Base-by-base conservation (phyloP, 2,888 invertebrate species). In the Notodonta ziczac region DNA sequence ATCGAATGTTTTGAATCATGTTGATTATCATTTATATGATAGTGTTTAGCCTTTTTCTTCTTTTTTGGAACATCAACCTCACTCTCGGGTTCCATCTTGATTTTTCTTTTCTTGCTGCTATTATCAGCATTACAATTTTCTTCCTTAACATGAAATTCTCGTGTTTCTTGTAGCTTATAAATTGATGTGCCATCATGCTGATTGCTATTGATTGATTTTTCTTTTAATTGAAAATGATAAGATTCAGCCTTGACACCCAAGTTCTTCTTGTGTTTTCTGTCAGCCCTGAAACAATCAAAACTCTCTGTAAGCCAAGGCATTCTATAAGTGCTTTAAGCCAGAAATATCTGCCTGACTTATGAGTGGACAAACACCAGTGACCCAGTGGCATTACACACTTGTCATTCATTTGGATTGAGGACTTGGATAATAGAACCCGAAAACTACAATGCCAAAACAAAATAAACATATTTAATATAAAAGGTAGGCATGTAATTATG, bases 71-170 rank as follows among this genome's bases (percentile, higher is more conserved):
- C 9, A 32, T 86, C 85, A 55, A 71, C 54, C 56, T 87, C 87
- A 78, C 83, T 87, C 40, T 83, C 81, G 40, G 79, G 77, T 70
- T 88, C 87, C 16, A 66, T 44, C 72, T 86, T 85, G 35, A 85
- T 59, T 2, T 44, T 74, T 39, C 71, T 64, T 59, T 77, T 80
- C 57, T 70, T 76, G 54, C 66, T 66, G 7, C 65, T 70, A 61
- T 67, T 62, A 8, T 46, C 59, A 50, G 0, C 56, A 35, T 57
- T 60, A 59, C 63, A 48, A 69, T 76, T 63, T 68, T 63, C 56
- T 65, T 72, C 68, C 73, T 74, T 64, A 35, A 62, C 58, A 10
- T 60, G 63, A 9, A 61, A 39, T 14, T 62, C 52, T 8, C 13
- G 14, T 8, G 16, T 24, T 16, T 24, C 40, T 56, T 44, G 24